A percentile compares a stretch with the other conserved stretches of the same genome.
phyloP scores from a whole-genome alignment of 2,797 vertebrate genomes.

The Chelon auratus region DNA sequence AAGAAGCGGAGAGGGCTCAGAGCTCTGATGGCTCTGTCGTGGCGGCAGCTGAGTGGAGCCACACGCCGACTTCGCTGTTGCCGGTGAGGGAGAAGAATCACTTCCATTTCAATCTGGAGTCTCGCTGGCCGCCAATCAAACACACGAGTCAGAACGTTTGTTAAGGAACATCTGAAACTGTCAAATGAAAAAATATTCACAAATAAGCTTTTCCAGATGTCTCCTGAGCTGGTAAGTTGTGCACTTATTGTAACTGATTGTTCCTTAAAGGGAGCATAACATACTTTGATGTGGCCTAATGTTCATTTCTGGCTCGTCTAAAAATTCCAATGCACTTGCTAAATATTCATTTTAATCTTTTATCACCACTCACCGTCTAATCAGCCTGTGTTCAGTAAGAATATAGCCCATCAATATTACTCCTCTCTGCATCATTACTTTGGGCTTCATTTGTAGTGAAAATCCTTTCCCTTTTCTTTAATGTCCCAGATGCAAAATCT shows the following conservation, averaged over 20 bases:
- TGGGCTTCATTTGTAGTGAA: constrained; percentile 46
- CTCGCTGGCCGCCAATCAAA: constrained; percentile 45
- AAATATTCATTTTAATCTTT: constrained; percentile 22
- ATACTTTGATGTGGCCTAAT: constrained; percentile 3
- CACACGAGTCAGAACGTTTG: not conserved
- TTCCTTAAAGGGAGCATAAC: constrained; percentile 3
- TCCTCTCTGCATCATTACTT: constrained; percentile 35
- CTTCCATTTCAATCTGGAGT: constrained; percentile 44
- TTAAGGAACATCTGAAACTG: constrained; percentile 6
- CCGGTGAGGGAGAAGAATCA: not conserved
- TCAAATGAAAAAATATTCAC: constrained; percentile 34
- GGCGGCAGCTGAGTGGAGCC: not conserved
- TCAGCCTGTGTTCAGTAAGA: constrained; percentile 3
- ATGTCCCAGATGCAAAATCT: constrained; percentile 32
- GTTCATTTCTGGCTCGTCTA: constrained; percentile 1
- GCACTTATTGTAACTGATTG: constrained; percentile 12
- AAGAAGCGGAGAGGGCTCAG: not conserved
- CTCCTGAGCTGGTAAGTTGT: not conserved
- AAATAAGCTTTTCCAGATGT: constrained; percentile 1
- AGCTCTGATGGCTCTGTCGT: not conserved
- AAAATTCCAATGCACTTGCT: constrained; percentile 18
- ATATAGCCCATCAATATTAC: constrained; percentile 28
- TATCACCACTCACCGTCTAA: constrained; percentile 27
- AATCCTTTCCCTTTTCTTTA: constrained; percentile 26
- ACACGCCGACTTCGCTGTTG: constrained; percentile 14